Base-by-base conservation (phyloP, 2,888 invertebrate genomes). In the Stenchaetothrips biformis region DNA sequence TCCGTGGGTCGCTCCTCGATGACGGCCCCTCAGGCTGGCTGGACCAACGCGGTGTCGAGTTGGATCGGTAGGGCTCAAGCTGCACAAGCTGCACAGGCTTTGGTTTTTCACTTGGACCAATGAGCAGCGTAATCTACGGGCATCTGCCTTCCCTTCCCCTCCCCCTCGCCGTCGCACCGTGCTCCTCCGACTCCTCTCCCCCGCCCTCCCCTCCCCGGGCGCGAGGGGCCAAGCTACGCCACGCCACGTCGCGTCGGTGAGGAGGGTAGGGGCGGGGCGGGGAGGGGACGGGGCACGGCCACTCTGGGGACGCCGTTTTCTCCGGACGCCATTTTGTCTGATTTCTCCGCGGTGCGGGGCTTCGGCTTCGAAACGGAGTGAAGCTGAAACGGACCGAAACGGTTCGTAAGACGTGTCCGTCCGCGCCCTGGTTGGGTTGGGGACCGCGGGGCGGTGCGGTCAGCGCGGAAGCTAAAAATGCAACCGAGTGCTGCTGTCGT, bases 181-280 rank as follows among this genome's bases (percentile, higher is more conserved):
- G 25, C 67, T 67, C 21, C n/a, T 21, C 67, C 49, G 48, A 18
- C 0, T 79, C 81, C 82, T 82, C 82, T 37, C 78, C 78, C 74
- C 49, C n/a, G 80, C 62, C 81, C 80, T 83, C 83, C 82, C 82
- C 79, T 67, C 62, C 53, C 77, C 74, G 79, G 53, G 78, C 79
- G 25, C 21, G 67, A 21, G 8, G 67, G 21, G 25, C 80, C 80
- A 78, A 80, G 49, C 80, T n/a, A 78, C 77, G 11, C 79, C 18
- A 18, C 77, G 27, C 74, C 27, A 21, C 77, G 78, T 27, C 59
- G 80, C 62, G 78, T 59, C 67, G 80, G 81, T 81, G 82, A 79
- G 48, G 79, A 78, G 67, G 48, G 21, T 21, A 18, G 67, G 67
- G 37, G 8, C 62, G n/a, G 48, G 48, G 47, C 1, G 37, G 37